Evolutionary conservation across 2,888 invertebrate genomes (phyloP).

Genomic region (Mayetiola destructor): DNA sequence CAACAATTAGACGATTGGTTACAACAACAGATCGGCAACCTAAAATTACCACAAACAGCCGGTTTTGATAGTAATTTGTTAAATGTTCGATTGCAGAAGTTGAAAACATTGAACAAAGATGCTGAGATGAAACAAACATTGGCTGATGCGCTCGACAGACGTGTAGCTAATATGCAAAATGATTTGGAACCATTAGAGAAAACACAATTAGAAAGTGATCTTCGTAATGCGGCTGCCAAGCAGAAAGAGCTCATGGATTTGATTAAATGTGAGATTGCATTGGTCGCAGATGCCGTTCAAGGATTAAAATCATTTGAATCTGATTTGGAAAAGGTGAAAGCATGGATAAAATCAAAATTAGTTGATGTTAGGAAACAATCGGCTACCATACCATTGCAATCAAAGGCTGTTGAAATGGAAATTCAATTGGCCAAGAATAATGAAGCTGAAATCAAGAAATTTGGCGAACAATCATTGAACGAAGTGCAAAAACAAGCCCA

Average conservation of each 20-base stretch:
- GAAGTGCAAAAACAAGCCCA: conserved; percentile 64
- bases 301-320: conserved; percentile 62
- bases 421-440: conserved; percentile 59
- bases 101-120: conserved; percentile 65
- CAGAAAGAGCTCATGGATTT: conserved; percentile 58
- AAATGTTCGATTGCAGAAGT: conserved; percentile 54
- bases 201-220: conserved; percentile 56
- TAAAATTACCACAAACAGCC: conserved; percentile 50
- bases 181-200: conserved; percentile 77
- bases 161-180: conserved; percentile 66
- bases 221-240: conserved; percentile 56
- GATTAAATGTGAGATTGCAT: conserved; percentile 58
- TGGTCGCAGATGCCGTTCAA: conserved; percentile 52
- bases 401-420: conserved; percentile 69
- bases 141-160: conserved; percentile 68
- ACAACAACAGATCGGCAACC: conserved; percentile 51
- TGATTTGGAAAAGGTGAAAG: conserved; percentile 61
- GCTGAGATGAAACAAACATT: conserved; percentile 70
- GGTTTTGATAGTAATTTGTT: conserved; percentile 65
- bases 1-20: conserved; percentile 67
- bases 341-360: conserved; percentile 65
- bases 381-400: conserved; percentile 63
- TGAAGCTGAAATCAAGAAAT: conserved; percentile 60
- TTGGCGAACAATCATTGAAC: conserved; percentile 56
- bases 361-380: conserved; percentile 56